Base-by-base conservation (phyloP, 2,113 vertebrate species). In the Cynoglossus semilaevis region DNA sequence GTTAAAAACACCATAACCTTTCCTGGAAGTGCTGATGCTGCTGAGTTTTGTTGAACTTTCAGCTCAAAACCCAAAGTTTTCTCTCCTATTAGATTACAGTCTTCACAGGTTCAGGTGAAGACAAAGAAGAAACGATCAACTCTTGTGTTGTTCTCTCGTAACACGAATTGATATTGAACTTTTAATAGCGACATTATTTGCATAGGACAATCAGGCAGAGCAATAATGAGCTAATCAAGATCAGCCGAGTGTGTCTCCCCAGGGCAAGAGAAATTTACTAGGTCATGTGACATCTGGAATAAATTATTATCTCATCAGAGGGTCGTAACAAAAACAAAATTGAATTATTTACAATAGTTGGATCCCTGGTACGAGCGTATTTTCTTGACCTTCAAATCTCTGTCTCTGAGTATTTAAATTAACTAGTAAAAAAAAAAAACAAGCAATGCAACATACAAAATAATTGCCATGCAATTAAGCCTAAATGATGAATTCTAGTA, bases 391-490 rank as follows among this genome's bases (percentile, higher is more conserved):
- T 8, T 54, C 35, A 2, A 9, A 9, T 18, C 15, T 8, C 40
- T 65, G 56, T 16, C 46, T 80, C 44, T 55, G 67, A 51, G 34
- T 9, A 11, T 49, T 16, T 63, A 37, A 18, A 44, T 58, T 54
- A 43, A 44, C 61, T 54, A 43, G 29, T 38, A 35, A 14, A 17
- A 46, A 19, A 67, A 67, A 56, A 57, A 59, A 61, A 46, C 18
- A 48, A 55, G 55, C 44, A 13, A 29, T 46, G n/a, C 15, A 61
- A 57, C 29, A 69, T 71, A 64, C 45, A 63, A 16, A 60, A 54
- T 67, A 36, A 51, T 71, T 65, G 65, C 15, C 73, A 74, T 81
- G 83, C 85, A 84, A 74, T 56, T 65, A 54, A 15, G 46, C 63
- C 56, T 53, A n/a, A 38, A 75, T 22, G 58, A 61, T 5, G 29